phyloP scores from a whole-genome alignment of 2,888 invertebrate species.

The Myopa testacea region DNA sequence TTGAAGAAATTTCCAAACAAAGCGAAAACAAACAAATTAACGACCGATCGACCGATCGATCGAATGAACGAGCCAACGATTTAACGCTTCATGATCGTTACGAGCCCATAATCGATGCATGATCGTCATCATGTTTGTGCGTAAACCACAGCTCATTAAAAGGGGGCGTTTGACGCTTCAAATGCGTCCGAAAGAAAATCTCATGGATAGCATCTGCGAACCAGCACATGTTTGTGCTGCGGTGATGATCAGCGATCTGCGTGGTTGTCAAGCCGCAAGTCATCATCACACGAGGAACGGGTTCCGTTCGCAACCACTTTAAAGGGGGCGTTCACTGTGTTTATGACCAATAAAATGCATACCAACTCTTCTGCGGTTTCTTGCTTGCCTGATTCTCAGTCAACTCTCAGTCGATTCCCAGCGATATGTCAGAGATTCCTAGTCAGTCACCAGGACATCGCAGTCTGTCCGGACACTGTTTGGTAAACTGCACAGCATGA shows the following conservation, averaged over 20 bases:
- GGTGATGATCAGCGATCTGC: conserved; percentile 1
- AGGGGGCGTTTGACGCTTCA: conserved; percentile 9
- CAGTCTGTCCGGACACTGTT: background rate
- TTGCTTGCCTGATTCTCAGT: background rate
- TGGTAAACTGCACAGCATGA: conserved; percentile 17
- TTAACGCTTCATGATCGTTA: background rate
- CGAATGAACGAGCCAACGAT: too few species aligned
- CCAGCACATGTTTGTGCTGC: conserved; percentile 2
- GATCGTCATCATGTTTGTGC: too few species aligned
- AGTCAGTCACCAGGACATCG: too few species aligned
- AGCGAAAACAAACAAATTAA: background rate
- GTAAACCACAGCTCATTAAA: background rate
- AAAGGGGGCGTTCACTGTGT: conserved; percentile 32
- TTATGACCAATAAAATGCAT: conserved; percentile 30
- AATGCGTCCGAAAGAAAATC: background rate
- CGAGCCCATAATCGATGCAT: background rate
- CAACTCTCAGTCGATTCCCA: background rate
- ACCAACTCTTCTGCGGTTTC: conserved; percentile 13
- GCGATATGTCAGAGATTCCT: background rate
- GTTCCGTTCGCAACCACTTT: background rate
- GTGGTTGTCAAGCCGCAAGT: background rate
- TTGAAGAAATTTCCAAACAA: background rate
- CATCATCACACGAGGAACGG: background rate
- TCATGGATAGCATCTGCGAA: background rate
- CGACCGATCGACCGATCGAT: background rate